Percentiles rank a stretch among this genome's conserved stretches.
These are phyloP conservation scores for Tetragonula clypearis DNA, from an alignment of 1,140 invertebrate genomes.

Conservation along the genomic window DNA sequence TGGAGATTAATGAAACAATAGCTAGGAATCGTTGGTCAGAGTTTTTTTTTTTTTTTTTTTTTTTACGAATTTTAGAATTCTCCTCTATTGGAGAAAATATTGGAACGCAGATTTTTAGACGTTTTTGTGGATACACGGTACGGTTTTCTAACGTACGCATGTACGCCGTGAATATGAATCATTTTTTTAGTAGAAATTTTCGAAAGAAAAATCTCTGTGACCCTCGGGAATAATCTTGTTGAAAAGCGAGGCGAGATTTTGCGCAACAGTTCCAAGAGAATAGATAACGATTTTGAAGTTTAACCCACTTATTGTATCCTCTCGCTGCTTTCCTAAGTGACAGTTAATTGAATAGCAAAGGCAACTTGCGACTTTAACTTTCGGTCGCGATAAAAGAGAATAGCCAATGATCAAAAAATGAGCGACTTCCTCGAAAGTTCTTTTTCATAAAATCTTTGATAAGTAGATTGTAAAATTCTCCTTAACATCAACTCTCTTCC, in stretches of 20 bases:
- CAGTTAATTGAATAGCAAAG: constrained; percentile 21
- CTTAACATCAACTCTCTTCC: not conserved
- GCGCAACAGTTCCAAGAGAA: not conserved
- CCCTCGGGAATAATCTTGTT: not conserved
- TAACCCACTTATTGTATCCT: constrained; percentile 14
- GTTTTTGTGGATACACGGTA: too few relatives aligned
- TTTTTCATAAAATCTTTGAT: not conserved
- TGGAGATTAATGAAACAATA: not conserved
- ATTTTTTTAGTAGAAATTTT: not conserved
- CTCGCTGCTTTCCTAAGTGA: not conserved
- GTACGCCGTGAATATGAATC: too few relatives aligned
- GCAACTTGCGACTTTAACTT: constrained; percentile 10
- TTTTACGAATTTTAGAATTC: not conserved
- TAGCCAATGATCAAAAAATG: not conserved
- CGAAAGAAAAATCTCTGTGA: too few relatives aligned
- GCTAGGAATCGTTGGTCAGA: not conserved
- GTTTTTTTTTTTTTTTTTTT: not conserved
- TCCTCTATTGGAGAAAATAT: not conserved
- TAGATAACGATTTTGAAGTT: constrained; percentile 4
- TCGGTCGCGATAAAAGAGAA: not conserved
- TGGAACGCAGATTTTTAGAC: not conserved
- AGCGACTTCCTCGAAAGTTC: not conserved
- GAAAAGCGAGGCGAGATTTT: not conserved
- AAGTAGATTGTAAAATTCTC: not conserved
- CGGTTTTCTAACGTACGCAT: too few relatives aligned